Percentiles rank a stretch among this genome's conserved stretches.
Evolutionary conservation across 2,113 vertebrate genomes (phyloP).

Genomic region (Poecilia latipinna): DNA sequence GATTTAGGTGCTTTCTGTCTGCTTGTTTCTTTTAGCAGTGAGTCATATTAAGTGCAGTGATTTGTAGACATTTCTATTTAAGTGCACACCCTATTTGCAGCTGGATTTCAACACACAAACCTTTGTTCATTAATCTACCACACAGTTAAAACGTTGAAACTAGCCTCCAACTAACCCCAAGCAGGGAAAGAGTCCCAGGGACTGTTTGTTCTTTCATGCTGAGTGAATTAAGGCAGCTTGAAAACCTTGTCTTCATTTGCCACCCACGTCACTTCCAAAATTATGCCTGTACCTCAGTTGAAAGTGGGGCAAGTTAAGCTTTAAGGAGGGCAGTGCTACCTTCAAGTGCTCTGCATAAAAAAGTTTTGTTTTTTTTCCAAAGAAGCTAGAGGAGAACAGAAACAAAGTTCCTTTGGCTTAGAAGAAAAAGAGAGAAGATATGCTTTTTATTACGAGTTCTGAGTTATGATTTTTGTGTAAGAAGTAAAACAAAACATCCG

Average conservation of each 20-base stretch:
- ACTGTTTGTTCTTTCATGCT: background rate
- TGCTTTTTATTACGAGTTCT: background rate
- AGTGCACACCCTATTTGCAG: background rate
- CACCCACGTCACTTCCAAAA: slow-evolving; percentile 37
- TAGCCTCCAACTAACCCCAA: background rate
- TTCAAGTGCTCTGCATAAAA: slow-evolving; percentile 47
- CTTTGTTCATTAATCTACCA: slow-evolving; percentile 4
- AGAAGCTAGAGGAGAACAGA: slow-evolving; percentile 20
- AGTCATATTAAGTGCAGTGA: background rate
- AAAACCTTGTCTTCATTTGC: slow-evolving; percentile 23
- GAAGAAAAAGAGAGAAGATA: slow-evolving; percentile 4
- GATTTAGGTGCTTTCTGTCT: background rate
- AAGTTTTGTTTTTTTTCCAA: slow-evolving; percentile 12
- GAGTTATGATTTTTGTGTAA: background rate
- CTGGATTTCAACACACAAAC: slow-evolving; percentile 1
- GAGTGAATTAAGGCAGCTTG: slow-evolving; percentile 18
- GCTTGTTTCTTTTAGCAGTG: background rate
- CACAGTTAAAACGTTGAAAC: background rate
- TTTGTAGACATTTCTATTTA: background rate
- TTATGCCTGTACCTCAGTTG: slow-evolving; percentile 26
- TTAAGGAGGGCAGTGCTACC: slow-evolving; percentile 41
- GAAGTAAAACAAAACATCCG: slow-evolving; percentile 2
- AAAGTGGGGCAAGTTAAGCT: slow-evolving; percentile 46
- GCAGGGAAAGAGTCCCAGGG: background rate
- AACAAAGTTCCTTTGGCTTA: slow-evolving; percentile 1